Evolutionary conservation across 2,113 vertebrate genomes (phyloP).

Genomic region (Colius striatus): DNA sequence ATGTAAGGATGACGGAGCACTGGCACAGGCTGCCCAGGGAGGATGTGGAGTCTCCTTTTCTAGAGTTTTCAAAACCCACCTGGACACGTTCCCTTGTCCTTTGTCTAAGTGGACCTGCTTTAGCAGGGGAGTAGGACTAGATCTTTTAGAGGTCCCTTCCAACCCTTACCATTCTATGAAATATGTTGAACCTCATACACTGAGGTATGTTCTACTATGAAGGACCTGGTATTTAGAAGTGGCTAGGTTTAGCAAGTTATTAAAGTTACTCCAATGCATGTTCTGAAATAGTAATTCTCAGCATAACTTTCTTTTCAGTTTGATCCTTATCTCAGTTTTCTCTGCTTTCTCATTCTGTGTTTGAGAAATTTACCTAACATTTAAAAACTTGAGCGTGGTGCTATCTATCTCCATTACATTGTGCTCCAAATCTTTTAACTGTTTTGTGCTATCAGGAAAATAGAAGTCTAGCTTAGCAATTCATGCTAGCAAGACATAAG

Average conservation of each 20-base stretch:
- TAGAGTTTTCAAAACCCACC: too few relatives aligned
- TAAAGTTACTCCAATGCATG: neutral
- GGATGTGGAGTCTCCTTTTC: too few relatives aligned
- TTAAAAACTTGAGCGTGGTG: neutral
- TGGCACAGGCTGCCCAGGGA: too few relatives aligned
- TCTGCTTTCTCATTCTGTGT: neutral
- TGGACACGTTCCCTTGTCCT: too few relatives aligned
- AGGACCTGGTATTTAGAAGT: neutral
- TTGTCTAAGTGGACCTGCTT: too few relatives aligned
- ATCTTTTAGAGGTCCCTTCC: too few relatives aligned
- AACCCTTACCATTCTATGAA: neutral
- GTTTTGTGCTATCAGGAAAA: neutral
- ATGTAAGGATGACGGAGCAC: too few relatives aligned
- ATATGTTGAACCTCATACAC: conserved; percentile 15
- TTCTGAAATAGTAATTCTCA: neutral
- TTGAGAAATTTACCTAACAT: neutral
- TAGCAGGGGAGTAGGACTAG: too few relatives aligned
- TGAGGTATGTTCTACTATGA: neutral
- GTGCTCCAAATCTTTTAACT: neutral
- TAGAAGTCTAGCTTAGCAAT: neutral
- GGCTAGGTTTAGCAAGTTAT: neutral
- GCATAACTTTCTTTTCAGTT: neutral
- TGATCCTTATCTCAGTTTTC: neutral
- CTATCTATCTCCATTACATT: neutral
- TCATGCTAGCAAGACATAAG: neutral